Evolutionary conservation across 1,140 invertebrate genomes (phyloP).

Genomic region (Conopomorpha cramerella): DNA sequence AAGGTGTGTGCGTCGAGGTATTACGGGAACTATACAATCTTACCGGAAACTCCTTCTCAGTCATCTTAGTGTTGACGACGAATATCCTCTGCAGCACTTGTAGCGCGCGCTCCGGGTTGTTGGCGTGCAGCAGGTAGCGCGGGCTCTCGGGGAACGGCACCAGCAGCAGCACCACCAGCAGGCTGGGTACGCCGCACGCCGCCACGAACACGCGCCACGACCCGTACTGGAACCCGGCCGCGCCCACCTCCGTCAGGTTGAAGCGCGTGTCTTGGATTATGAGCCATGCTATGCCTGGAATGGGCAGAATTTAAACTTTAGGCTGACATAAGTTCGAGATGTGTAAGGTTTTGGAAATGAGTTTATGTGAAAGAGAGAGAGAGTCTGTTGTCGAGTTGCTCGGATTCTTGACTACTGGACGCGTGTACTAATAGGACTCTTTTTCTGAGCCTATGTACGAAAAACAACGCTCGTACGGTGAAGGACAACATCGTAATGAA

Average conservation of each 20-base stretch:
- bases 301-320: neutral
- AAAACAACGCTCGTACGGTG: too few species aligned
- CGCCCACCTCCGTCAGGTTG: constrained; percentile 18
- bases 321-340: neutral
- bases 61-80: constrained; percentile 54
- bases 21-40: too few species aligned
- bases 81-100: constrained; percentile 61
- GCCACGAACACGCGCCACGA: constrained; percentile 81
- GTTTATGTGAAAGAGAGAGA: too few species aligned
- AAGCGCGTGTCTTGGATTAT: constrained; percentile 50
- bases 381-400: too few species aligned
- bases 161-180: constrained; percentile 67
- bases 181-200: constrained; percentile 66
- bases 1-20: too few species aligned
- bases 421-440: too few species aligned
- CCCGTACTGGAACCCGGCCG: constrained; percentile 48
- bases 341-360: neutral
- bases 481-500: too few species aligned
- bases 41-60: constrained; percentile 58
- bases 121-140: constrained; percentile 55
- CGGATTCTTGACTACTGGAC: too few species aligned
- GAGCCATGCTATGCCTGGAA: constrained; percentile 59
- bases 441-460: too few species aligned
- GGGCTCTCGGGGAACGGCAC: constrained; percentile 80
- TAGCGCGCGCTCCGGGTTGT: constrained; percentile 55